phyloP scores from a whole-genome alignment of 2,888 invertebrate species.

The Drosophila neonasuta region DNA sequence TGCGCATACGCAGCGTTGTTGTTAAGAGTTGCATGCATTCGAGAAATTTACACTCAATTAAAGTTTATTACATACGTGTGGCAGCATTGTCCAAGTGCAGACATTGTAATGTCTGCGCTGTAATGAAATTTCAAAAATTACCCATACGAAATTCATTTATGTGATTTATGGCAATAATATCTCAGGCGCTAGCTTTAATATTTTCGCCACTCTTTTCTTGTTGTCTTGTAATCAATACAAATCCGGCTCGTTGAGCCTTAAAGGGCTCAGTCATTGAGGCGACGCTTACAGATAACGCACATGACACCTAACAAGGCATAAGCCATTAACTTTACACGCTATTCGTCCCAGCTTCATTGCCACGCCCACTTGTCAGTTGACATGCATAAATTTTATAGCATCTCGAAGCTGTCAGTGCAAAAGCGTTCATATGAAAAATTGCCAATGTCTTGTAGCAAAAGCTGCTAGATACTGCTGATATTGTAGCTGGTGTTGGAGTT shows the following conservation, averaged over 20 bases:
- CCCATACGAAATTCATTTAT: neutral
- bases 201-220: neutral
- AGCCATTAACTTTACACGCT: slow-evolving; percentile 64
- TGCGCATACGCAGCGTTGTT: slow-evolving; percentile 39
- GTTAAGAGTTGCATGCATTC: slow-evolving; percentile 23
- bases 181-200: neutral
- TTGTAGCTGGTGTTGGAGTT: neutral
- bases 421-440: slow-evolving; percentile 64
- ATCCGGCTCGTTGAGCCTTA: slow-evolving; percentile 2
- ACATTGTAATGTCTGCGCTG: neutral
- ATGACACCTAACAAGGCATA: slow-evolving; percentile 67
- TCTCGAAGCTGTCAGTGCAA: slow-evolving; percentile 45
- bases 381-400: slow-evolving; percentile 66
- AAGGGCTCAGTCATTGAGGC: slow-evolving; percentile 32
- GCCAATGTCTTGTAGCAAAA: slow-evolving; percentile 32
- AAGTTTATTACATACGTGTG: slow-evolving; percentile 30
- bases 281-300: slow-evolving; percentile 55
- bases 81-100: slow-evolving; percentile 20
- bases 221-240: slow-evolving; percentile 5
- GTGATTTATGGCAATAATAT: neutral
- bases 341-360: neutral
- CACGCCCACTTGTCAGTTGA: slow-evolving; percentile 62
- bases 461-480: neutral
- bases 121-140: slow-evolving; percentile 8
- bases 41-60: slow-evolving; percentile 76